Percentiles rank a stretch among this genome's conserved stretches.
Evolutionary conservation across 1,140 invertebrate species (phyloP).

Genomic region (Pachypsylla venusta): DNA sequence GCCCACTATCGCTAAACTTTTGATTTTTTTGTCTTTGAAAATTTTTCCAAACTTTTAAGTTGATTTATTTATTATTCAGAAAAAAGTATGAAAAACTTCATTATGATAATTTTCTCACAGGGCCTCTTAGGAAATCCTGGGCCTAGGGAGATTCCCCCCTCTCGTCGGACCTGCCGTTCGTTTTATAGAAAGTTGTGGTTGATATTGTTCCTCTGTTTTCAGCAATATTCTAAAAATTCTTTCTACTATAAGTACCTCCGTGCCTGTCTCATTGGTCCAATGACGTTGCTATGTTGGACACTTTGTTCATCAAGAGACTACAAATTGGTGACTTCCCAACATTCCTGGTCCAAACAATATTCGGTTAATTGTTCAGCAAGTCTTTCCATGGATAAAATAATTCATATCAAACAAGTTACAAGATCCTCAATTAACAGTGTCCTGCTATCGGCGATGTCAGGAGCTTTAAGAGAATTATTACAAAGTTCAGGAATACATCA

Average conservation of each 20-base stretch:
- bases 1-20: too few species aligned
- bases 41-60: too few species aligned
- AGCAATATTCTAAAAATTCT: not conserved
- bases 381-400: conserved; percentile 30
- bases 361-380: conserved; percentile 35
- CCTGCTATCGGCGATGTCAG: conserved; percentile 36
- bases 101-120: too few species aligned
- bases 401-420: conserved; percentile 32
- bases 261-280: conserved; percentile 36
- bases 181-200: too few species aligned
- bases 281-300: conserved; percentile 37
- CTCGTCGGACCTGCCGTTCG: too few species aligned
- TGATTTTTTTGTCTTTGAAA: too few species aligned
- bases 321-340: conserved; percentile 21
- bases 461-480: conserved; percentile 35
- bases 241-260: conserved; percentile 18
- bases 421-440: conserved; percentile 39
- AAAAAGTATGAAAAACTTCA: too few species aligned
- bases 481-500: conserved; percentile 33
- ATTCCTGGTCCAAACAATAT: conserved; percentile 14
- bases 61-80: too few species aligned
- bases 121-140: too few species aligned
- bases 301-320: conserved; percentile 21
- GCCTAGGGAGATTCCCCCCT: too few species aligned
- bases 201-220: too few species aligned